Evolutionary conservation across 2,888 invertebrate species (phyloP), one percentile per base, ranked within the genome.

Genomic region (Ophion slaviceki): DNA sequence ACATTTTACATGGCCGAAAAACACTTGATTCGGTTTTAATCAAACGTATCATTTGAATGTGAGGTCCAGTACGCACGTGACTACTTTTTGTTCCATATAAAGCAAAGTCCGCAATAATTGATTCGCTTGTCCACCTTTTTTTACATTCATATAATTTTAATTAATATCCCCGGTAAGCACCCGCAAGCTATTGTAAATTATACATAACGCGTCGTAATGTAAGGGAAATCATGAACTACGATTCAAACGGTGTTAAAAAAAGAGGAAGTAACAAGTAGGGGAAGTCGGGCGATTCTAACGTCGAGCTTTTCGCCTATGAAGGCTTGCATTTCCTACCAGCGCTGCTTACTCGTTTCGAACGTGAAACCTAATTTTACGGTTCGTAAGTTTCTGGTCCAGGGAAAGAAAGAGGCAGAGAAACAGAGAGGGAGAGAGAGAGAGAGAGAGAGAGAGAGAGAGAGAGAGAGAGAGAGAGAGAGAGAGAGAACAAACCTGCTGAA

Each of bases 341-440:
- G 82, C 76, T 81, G 82, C 80, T 86, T 84, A 85, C 86, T 82
- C 80, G 80, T 76, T 80, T 78, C 82, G 82, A 88, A 85, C 88
- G 86, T 85, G 86, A 87, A 89, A 89, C 86, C 88, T 88, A 89
- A 89, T 89, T 89, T 89, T 89, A 89, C 89, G 89, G 88, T 87
- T 80, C 88, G 89, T 86, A 87, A 88, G 88, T 86, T 88, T 86
- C 85, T 81, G 86, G 74, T 85, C 80, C 53, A 45, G 53, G 45
- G 47, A 82, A 68, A 68, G 78, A 64, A 75, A 67, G 84, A 70
- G 80, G 40, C 24, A 40, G 40, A 70, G 78, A 7, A 75, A 81
- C 36, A 74, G 74, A 61, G 61, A 20, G 71, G 61, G 74, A 71
- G 32, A 28, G 76, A 20, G 53, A 20, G 47, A 68, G 24, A 14